phyloP scores from a whole-genome alignment of 2,113 vertebrate genomes.

The Microtus montanus region DNA sequence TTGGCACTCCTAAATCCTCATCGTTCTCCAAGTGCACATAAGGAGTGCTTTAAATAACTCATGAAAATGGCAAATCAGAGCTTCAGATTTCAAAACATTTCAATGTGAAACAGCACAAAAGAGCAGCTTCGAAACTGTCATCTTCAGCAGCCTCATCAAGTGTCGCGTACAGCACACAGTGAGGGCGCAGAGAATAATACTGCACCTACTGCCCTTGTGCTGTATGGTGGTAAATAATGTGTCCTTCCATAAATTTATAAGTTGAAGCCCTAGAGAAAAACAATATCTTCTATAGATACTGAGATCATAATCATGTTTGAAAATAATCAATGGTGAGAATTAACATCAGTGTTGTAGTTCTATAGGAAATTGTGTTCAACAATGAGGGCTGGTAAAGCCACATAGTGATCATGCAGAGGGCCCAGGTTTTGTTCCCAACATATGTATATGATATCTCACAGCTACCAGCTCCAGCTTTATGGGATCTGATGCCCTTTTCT shows the following conservation, averaged over 20 bases:
- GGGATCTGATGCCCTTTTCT: neutral
- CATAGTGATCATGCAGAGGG: neutral
- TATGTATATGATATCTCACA: neutral
- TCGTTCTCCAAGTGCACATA: conserved; percentile 69
- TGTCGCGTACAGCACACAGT: neutral
- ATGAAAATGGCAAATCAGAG: conserved; percentile 72
- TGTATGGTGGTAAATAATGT: neutral
- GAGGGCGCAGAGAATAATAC: neutral
- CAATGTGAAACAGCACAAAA: conserved; percentile 62
- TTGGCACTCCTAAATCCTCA: conserved; percentile 64
- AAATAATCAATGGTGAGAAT: neutral
- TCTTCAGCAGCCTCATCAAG: neutral
- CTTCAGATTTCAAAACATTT: conserved; percentile 75
- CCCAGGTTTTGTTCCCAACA: neutral
- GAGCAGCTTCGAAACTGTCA: conserved; percentile 19
- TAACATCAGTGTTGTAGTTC: conserved; percentile 6
- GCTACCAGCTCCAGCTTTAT: neutral
- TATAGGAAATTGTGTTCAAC: neutral
- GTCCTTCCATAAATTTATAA: neutral
- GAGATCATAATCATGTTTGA: neutral
- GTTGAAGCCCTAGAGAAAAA: neutral
- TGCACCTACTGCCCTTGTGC: neutral
- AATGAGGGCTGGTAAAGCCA: neutral
- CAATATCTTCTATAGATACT: neutral
- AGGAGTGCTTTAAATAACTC: conserved; percentile 78